Base-by-base conservation (phyloP, 2,797 vertebrate genomes). In the Erethizon dorsatum region DNA sequence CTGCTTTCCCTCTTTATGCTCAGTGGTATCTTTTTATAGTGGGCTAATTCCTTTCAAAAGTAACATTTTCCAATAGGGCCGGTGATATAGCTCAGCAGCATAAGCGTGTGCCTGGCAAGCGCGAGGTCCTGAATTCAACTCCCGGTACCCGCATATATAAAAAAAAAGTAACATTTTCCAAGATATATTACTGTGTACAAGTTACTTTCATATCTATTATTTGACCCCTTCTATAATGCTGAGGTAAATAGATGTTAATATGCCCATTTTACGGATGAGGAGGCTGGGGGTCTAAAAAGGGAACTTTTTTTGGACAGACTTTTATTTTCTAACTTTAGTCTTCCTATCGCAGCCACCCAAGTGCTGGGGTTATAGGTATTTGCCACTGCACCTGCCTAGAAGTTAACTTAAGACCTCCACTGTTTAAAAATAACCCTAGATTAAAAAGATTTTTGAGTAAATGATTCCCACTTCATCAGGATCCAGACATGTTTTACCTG, bases 1-100 rank as follows among this genome's bases (percentile, higher is more conserved):
- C 57, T 87, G 56, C 45, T 90, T 88, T 67, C 54, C 45, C 84
- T 92, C 65, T 77, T 83, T 45, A 91, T 14, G 47, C 41, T 94
- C 61, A 26, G 45, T 12, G 15, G 47, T 3, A 77, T 47, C 45
- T 85, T 85, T 94, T 75, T 31, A 67, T 88, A 80, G 18, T 78
- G 61, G n/a, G 71, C 67, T 56, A 47, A 56, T 86, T 91, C 57
- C 67, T 91, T 90, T 90, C 65, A 77, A 93, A 87, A 83, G 45
- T 77, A 77, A 33, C 65, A 93, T 56, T 88, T 56, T 33, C 11
- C 2, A 41, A 41, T 41, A 8, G 22, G 59, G 10, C 24, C 28
- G 10, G 26, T 2, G 59, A 28, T 26, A 28, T 61, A 28, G 59
- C 59, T 61, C 22, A 28, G 14, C 54, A 17, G 54, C 14, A 56